Conservation (phyloP, 2,113 vertebrate species). For the Erinaceus europaeus region DNA sequence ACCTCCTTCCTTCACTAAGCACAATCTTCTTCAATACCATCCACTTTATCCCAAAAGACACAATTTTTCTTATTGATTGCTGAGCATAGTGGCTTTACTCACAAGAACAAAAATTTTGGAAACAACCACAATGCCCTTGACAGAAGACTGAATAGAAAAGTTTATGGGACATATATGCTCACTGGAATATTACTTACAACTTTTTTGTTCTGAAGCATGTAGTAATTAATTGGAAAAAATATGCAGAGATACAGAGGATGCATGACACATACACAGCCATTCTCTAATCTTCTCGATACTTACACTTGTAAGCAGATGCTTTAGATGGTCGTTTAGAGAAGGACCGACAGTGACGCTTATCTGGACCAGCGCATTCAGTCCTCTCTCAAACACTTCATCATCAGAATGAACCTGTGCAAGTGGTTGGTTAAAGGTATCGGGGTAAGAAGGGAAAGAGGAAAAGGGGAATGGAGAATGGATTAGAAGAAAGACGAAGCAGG, state of each 20-base stretch:
- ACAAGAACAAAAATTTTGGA: too few relatives aligned
- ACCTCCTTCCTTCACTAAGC: too few relatives aligned
- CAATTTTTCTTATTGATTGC: too few relatives aligned
- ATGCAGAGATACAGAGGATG: accelerated
- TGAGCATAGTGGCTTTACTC: too few relatives aligned
- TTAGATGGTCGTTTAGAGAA: slow-evolving; percentile 84
- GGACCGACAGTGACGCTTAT: slow-evolving; percentile 82
- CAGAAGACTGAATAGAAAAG: too few relatives aligned
- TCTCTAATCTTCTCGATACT: slow-evolving; percentile 58
- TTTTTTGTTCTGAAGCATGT: too few relatives aligned
- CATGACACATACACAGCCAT: not conserved
- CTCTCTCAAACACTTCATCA: slow-evolving; percentile 84
- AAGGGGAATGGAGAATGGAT: not conserved
- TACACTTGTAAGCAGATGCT: slow-evolving; percentile 85
- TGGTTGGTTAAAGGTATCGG: not conserved
- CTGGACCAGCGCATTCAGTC: slow-evolving; percentile 83
- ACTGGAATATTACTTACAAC: too few relatives aligned
- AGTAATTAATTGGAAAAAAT: too few relatives aligned
- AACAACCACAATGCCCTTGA: too few relatives aligned
- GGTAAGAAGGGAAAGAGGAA: not conserved
- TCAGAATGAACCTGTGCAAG: slow-evolving; percentile 78
- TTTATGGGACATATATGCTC: too few relatives aligned
- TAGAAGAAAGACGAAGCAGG: not conserved
- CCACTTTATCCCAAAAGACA: too few relatives aligned
- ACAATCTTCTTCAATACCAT: too few relatives aligned